Evolutionary conservation across 2,888 invertebrate genomes (phyloP).

Genomic region (Myopa tessellatipennis): DNA sequence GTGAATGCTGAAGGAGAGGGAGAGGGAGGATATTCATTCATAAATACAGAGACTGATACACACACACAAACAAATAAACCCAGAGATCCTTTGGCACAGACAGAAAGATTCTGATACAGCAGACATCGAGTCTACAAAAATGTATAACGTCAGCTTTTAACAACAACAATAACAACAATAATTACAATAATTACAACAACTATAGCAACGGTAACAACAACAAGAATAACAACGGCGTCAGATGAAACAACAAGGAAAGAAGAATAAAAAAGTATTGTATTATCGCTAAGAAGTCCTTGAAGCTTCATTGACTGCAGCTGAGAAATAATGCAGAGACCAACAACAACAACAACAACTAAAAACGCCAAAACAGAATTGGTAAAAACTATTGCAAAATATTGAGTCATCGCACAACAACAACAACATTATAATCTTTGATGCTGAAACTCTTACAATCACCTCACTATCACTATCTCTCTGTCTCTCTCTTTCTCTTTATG

Average conservation of each 20-base stretch:
- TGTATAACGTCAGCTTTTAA: background rate
- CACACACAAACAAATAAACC: conserved; percentile 1
- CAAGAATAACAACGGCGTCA: background rate
- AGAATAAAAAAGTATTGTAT: background rate
- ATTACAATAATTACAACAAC: background rate
- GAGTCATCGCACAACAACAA: conserved; percentile 4
- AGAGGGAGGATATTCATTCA: conserved; percentile 19
- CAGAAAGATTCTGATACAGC: background rate
- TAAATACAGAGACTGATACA: conserved; percentile 14
- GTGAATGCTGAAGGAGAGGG: background rate
- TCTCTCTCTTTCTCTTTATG: background rate
- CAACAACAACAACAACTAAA: background rate
- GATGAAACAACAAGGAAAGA: background rate
- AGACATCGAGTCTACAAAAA: background rate
- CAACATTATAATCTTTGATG: background rate
- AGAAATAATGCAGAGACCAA: background rate
- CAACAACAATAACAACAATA: background rate
- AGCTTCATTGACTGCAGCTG: conserved; percentile 51
- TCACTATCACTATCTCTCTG: background rate
- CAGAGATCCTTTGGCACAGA: background rate
- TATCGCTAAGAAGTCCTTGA: conserved; percentile 49
- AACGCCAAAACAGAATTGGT: background rate
- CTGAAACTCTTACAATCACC: background rate
- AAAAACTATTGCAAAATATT: background rate
- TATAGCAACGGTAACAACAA: background rate